A percentile compares a stretch with the other conserved stretches of the same genome.
Evolutionary conservation across 2,113 vertebrate species (phyloP).

Genomic region (Apodemus speciosus): DNA sequence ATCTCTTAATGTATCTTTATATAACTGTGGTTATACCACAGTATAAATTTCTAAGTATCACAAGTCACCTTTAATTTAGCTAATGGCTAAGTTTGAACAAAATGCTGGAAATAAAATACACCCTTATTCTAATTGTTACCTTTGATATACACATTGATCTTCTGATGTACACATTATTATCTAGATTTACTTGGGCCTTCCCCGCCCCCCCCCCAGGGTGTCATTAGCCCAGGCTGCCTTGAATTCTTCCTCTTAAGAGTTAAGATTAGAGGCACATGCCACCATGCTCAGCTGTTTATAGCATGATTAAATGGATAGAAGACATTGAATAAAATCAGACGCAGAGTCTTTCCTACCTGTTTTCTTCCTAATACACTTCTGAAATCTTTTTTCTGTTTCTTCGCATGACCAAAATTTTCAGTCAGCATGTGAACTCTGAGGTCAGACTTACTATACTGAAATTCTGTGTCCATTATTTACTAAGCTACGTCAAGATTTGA

Average conservation of each 20-base stretch:
- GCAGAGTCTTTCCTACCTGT: slow-evolving; percentile 19
- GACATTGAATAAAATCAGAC: neutral
- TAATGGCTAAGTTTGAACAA: slow-evolving; percentile 57
- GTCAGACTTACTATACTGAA: slow-evolving; percentile 5
- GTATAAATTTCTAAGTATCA: slow-evolving; percentile 49
- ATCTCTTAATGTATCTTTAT: neutral
- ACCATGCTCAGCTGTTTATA: neutral
- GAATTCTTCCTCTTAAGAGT: neutral
- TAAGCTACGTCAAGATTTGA: slow-evolving; percentile 60
- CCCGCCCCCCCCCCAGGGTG: neutral
- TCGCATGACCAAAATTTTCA: slow-evolving; percentile 42
- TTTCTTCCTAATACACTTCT: slow-evolving; percentile 48
- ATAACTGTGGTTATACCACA: slow-evolving; percentile 37
- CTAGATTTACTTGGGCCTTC: neutral
- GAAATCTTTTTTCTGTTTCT: slow-evolving; percentile 52
- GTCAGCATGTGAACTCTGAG: neutral
- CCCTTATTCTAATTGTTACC: slow-evolving; percentile 14
- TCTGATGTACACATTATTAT: neutral
- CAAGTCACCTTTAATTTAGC: slow-evolving; percentile 31
- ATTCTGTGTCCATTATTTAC: slow-evolving; percentile 45
- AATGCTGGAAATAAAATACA: slow-evolving; percentile 54
- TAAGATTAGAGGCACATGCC: neutral
- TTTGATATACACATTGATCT: neutral
- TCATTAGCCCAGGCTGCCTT: neutral
- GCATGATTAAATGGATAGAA: slow-evolving; percentile 21